These are phyloP conservation scores for Andrena haemorrhoa DNA, from an alignment of 2,888 invertebrate species.

Conservation along the genomic window DNA sequence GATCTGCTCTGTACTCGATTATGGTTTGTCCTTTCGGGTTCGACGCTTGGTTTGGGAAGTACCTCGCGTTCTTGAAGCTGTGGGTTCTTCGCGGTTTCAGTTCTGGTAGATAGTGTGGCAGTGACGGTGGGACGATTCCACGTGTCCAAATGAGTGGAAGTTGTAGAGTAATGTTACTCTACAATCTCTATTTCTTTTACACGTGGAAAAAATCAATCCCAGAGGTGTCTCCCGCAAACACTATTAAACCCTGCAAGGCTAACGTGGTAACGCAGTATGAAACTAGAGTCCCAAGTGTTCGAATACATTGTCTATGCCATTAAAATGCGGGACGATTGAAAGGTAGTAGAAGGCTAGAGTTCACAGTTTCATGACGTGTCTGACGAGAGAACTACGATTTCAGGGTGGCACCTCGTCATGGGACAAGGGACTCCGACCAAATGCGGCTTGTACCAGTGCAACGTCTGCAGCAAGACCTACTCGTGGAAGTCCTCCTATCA, in stretches of 20 bases:
- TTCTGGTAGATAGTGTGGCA: no score
- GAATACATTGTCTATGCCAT: neutral
- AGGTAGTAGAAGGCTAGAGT: neutral
- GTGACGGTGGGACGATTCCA: no score
- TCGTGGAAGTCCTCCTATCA: conserved; percentile 77
- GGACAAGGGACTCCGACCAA: neutral
- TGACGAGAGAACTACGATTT: conserved; percentile 48
- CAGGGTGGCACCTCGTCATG: conserved; percentile 45
- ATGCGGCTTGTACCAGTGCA: conserved; percentile 25
- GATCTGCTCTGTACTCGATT: neutral
- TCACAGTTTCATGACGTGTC: neutral
- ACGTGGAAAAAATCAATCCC: no score
- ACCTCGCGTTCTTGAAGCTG: neutral
- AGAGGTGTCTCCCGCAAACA: no score
- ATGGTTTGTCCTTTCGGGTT: neutral
- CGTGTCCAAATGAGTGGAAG: no score
- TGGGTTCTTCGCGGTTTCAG: no score
- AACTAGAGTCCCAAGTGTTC: neutral
- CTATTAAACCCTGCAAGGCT: no score
- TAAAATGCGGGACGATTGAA: neutral
- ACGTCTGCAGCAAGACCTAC: conserved; percentile 77
- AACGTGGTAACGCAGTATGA: no score
- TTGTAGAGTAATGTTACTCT: no score
- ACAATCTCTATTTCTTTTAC: no score
- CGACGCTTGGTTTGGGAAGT: neutral